Base-by-base conservation (phyloP, 2,113 vertebrate genomes). In the Tachuris rubrigastra region DNA sequence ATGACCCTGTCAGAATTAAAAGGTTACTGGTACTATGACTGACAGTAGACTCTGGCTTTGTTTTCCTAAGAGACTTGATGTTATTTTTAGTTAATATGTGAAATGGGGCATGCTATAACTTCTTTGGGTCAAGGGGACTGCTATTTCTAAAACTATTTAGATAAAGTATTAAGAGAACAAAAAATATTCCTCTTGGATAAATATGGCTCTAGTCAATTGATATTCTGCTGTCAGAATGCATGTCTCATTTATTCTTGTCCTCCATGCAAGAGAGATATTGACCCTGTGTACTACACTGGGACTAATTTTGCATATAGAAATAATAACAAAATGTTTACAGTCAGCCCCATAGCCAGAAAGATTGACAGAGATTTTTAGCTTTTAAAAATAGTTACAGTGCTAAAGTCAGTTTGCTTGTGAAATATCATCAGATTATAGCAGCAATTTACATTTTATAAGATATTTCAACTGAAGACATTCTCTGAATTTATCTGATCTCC, bases 361-460 rank as follows among this genome's bases (percentile, higher is more conserved):
- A 35, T 27, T 84, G 62, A 12, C 15, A 37, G 47, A 58, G 27
- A 56, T 72, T 77, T 88, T 87, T 71, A 80, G 42, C 33, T 76
- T 91, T 83, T 90, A 47, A 52, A 80, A 82, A 87, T 4, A 19
- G 30, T 58, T 91, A n/a, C 27, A 65, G 17, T 46, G 41, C 56
- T 93, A 13, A 75, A 95, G 25, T 58, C 44, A 59, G 59, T 72
- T 89, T 66, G 30, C 19, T 92, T 75, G 58, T 88, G 79, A 95
- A 93, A 93, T 90, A 88, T 58, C 28, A 50, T 90, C 73, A 94
- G 83, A 90, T 86, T 92, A 84, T 84, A 86, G 31, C 72, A 86
- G 56, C 78, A 84, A 90, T 97, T 90, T 84, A 60, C 65, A 94
- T 95, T 95, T 93, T 69, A 53, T 52, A 85, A 87, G 62, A 56